Evolutionary conservation across 2,888 invertebrate genomes (phyloP).

Genomic region (Encarsia formosa): DNA sequence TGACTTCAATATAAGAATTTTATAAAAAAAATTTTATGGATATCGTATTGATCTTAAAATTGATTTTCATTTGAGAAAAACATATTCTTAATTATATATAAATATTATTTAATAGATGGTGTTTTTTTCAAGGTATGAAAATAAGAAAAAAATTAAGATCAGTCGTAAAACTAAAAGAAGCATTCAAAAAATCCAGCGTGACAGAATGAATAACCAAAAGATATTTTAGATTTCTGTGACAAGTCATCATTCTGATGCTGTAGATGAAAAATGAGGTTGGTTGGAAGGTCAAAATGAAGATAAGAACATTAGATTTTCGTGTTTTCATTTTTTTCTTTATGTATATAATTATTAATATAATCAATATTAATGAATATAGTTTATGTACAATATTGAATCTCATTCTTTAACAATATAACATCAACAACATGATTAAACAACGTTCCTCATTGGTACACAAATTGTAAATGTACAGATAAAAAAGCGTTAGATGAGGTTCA

Average conservation of each 20-base stretch:
- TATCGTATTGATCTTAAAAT: too few relatives aligned
- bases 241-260: too few relatives aligned
- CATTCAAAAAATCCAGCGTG: not conserved
- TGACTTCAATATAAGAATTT: too few relatives aligned
- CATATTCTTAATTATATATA: too few relatives aligned
- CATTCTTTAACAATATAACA: conserved; percentile 74
- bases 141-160: not conserved
- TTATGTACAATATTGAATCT: conserved; percentile 74
- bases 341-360: conserved; percentile 53
- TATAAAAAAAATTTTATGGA: too few relatives aligned
- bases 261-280: not conserved
- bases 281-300: not conserved
- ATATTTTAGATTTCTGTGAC: too few relatives aligned
- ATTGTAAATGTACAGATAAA: conserved; percentile 53
- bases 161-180: not conserved
- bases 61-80: too few relatives aligned
- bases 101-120: too few relatives aligned
- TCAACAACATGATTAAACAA: conserved; percentile 66
- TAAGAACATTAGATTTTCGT: conserved; percentile 6
- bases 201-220: too few relatives aligned
- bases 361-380: conserved; percentile 71
- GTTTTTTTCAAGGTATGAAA: too few relatives aligned
- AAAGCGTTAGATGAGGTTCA: conserved; percentile 52
- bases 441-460: conserved; percentile 53
- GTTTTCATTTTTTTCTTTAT: conserved; percentile 34